Evolutionary conservation across 2,797 vertebrate species (phyloP).

Genomic region (Sylvia borin): DNA sequence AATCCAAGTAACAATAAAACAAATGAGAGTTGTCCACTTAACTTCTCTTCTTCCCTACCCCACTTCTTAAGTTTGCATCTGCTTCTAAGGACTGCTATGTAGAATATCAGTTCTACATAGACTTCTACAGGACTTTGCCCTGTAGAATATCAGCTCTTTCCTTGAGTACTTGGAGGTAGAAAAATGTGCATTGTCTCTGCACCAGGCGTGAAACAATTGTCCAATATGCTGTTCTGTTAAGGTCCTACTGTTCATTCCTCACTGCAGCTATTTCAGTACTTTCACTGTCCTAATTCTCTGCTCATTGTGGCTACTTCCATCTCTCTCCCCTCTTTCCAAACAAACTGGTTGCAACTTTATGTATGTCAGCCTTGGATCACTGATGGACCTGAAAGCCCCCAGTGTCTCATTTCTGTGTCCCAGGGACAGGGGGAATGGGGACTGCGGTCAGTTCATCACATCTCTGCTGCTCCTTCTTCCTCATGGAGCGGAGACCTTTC

Average conservation of each 20-base stretch:
- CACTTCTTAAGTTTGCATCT: not conserved
- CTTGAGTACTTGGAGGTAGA: not conserved
- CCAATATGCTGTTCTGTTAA: not conserved
- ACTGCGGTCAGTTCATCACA: accelerated
- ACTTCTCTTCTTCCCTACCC: not conserved
- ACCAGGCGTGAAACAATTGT: not conserved
- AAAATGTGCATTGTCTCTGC: not conserved
- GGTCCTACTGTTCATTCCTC: not conserved
- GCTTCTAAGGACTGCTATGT: not conserved
- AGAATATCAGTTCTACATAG: too few relatives aligned
- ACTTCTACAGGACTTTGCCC: not conserved
- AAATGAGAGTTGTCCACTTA: not conserved
- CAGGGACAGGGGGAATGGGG: not conserved
- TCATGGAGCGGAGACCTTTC: not conserved
- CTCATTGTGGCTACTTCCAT: not conserved
- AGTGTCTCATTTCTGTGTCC: not conserved
- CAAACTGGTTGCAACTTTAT: not conserved
- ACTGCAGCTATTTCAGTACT: not conserved
- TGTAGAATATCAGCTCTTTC: not conserved
- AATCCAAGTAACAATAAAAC: not conserved
- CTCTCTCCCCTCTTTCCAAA: not conserved
- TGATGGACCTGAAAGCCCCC: not conserved
- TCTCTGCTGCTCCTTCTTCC: not conserved
- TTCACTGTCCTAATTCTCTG: not conserved
- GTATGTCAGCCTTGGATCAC: not conserved